Conservation (phyloP, 2,888 invertebrate species). For the Spisula solida region DNA sequence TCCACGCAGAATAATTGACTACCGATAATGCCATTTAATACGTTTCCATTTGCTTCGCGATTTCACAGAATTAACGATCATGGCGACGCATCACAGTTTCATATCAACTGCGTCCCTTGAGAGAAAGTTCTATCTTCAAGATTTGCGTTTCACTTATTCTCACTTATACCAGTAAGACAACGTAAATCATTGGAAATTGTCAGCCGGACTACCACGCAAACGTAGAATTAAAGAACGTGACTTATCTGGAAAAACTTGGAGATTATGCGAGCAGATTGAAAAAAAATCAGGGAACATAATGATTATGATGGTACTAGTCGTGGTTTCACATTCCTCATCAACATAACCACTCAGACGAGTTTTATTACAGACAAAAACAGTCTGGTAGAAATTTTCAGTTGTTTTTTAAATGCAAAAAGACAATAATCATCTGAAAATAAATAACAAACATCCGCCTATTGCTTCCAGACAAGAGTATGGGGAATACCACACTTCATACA, state of each 20-base stretch:
- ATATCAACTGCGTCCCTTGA: constrained; percentile 34
- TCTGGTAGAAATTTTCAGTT: background rate
- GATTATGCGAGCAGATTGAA: background rate
- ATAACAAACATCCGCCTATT: background rate
- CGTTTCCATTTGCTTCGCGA: constrained; percentile 44
- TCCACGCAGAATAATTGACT: constrained; percentile 40
- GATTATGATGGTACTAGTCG: background rate
- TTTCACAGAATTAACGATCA: constrained; percentile 42
- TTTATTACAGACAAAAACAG: background rate
- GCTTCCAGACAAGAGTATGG: background rate
- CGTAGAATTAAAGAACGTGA: constrained; percentile 22
- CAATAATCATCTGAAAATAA: background rate
- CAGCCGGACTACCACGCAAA: constrained; percentile 9
- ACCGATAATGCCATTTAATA: constrained; percentile 49
- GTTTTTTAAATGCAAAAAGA: background rate
- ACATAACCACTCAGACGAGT: constrained; percentile 13
- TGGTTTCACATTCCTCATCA: background rate
- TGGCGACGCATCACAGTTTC: constrained; percentile 43
- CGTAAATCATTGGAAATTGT: constrained; percentile 22
- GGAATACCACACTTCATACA: background rate
- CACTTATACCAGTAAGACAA: constrained; percentile 17
- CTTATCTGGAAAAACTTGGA: background rate
- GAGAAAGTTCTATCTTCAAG: constrained; percentile 22
- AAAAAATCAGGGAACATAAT: background rate
- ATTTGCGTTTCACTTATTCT: constrained; percentile 36